These are phyloP conservation scores for Siniperca knerii DNA, from an alignment of 2,113 vertebrate genomes.

Conservation along the genomic window DNA sequence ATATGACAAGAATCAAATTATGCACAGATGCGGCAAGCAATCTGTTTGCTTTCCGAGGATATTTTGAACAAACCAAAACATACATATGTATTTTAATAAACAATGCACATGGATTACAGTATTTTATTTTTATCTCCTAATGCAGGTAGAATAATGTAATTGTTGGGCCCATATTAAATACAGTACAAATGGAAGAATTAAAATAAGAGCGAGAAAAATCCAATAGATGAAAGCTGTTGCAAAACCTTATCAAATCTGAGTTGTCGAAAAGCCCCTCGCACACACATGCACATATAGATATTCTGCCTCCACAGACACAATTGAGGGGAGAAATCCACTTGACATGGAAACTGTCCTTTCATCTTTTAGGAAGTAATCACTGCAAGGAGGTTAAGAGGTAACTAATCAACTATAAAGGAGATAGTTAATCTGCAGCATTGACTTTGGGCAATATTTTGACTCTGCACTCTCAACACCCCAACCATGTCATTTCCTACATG, in stretches of 20 bases:
- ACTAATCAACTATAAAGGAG: slow-evolving; percentile 68
- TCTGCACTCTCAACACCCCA: slow-evolving; percentile 40
- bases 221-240: slow-evolving; percentile 52
- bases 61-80: slow-evolving; percentile 48
- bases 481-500: slow-evolving; percentile 51
- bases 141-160: slow-evolving; percentile 65
- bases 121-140: slow-evolving; percentile 61
- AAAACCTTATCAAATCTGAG: slow-evolving; percentile 68
- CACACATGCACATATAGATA: slow-evolving; percentile 46
- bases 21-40: slow-evolving; percentile 56
- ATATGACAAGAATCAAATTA: slow-evolving; percentile 73
- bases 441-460: slow-evolving; percentile 33
- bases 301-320: slow-evolving; percentile 52
- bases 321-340: slow-evolving; percentile 67
- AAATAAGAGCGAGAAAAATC: slow-evolving; percentile 45
- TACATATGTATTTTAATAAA: slow-evolving; percentile 72
- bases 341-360: slow-evolving; percentile 81
- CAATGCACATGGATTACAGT: slow-evolving; percentile 55
- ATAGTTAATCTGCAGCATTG: slow-evolving; percentile 36
- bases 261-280: slow-evolving; percentile 54
- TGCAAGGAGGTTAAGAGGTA: slow-evolving; percentile 48
- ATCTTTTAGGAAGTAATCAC: slow-evolving; percentile 61
- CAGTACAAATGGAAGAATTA: slow-evolving; percentile 51
- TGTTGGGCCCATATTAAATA: slow-evolving; percentile 40
- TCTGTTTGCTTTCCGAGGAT: slow-evolving; percentile 57